These are phyloP conservation scores for Labroides dimidiatus DNA, from an alignment of 2,797 vertebrate genomes.

Conservation along the genomic window DNA sequence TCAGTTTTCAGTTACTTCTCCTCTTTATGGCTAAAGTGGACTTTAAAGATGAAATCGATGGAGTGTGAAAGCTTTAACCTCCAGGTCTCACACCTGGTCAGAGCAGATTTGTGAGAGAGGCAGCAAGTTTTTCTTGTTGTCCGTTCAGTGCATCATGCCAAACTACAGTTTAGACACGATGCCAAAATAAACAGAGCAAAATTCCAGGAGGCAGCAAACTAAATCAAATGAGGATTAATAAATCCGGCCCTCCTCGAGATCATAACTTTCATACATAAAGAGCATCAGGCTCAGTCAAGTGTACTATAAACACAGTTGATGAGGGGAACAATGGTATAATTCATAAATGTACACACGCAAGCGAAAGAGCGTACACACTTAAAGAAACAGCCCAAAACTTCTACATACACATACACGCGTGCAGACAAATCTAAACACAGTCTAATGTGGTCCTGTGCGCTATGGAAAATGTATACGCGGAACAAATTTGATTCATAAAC, in stretches of 20 bases:
- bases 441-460: slow-evolving; percentile 56
- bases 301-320: slow-evolving; percentile 69
- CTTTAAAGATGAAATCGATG: slow-evolving; percentile 47
- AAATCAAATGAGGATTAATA: slow-evolving; percentile 58
- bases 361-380: slow-evolving; percentile 17
- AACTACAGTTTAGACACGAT: slow-evolving; percentile 21
- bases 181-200: slow-evolving; percentile 36
- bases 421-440: slow-evolving; percentile 71
- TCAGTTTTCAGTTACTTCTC: neutral
- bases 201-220: slow-evolving; percentile 44
- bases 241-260: slow-evolving; percentile 45
- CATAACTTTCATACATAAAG: slow-evolving; percentile 26
- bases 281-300: slow-evolving; percentile 47
- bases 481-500: slow-evolving; percentile 86
- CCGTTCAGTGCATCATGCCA: slow-evolving; percentile 27
- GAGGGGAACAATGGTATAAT: slow-evolving; percentile 70
- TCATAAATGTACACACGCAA: slow-evolving; percentile 38
- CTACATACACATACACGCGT: slow-evolving; percentile 7
- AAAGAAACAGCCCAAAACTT: slow-evolving; percentile 2
- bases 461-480: slow-evolving; percentile 78
- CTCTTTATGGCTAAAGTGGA: slow-evolving; percentile 39
- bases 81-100: slow-evolving; percentile 17
- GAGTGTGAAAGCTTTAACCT: slow-evolving; percentile 34
- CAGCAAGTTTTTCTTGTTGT: slow-evolving; percentile 34
- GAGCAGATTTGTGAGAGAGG: slow-evolving; percentile 15